Base-by-base conservation (phyloP, 2,797 vertebrate genomes). In the Sternarchorhynchus goeldii region DNA sequence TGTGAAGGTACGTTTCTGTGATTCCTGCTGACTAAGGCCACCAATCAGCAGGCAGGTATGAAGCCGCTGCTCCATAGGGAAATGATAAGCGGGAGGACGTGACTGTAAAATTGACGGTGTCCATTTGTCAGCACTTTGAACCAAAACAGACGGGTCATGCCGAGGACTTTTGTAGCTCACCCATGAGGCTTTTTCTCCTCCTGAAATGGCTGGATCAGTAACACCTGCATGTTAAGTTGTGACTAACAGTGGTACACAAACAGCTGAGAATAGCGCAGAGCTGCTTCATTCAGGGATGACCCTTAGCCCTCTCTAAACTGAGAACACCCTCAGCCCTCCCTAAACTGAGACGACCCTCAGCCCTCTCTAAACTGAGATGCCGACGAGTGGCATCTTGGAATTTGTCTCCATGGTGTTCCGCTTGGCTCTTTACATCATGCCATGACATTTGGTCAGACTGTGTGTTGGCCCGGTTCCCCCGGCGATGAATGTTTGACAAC, bases 401-500 rank as follows among this genome's bases (percentile, higher is more conserved):
- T 55, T 36, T n/a, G 25, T 65, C 55, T 55, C 64, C 6, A 25
- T 72, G 36, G 62, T 53, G 66, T 72, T 81, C 71, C 25, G 39
- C 5, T 71, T 45, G 73, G 79, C 79, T 36, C 50, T 34, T 75
- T 45, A 0, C 10, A 58, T 64, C 59, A 80, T 72, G 55, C 59
- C 8, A 60, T 76, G 79, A 72, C 73, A 81, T 81, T 81, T 81
- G 79, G 67, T 76, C 73, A 50, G 73, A 50, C 60, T 50, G 60
- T 50, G 31, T 55, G 36, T 72, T 76, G 73, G 73, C 60, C 20
- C 1, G 5, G 14, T 34, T 59, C 72, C 56, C 31, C 67, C 18
- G 25, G n/a, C 20, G 41, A 53, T 76, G 73, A 65, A 81, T 81
- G 53, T 81, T 81, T 76, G 79, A 81, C 79, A 76, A 59, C 74